Evolutionary conservation across 35 echinoderm and acorn worm species (phyloP), one percentile per base, ranked within the genome.

Genomic region (Ptychodera flava): DNA sequence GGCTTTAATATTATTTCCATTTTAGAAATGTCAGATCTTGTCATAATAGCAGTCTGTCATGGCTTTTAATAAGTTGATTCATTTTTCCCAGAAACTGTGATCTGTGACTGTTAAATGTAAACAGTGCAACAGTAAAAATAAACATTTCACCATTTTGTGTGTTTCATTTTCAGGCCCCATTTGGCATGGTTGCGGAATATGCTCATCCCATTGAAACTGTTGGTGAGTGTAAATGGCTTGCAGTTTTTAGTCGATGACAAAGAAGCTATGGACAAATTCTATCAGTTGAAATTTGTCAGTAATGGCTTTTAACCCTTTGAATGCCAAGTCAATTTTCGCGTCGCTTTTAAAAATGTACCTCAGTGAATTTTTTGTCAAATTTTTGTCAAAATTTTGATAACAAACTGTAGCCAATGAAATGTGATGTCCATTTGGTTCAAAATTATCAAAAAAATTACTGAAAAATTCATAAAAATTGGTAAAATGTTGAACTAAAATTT

Each of bases 151-250:
- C 22, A 6, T 64, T 22, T 64, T 22, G 22, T 64, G 22, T 64
- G 6, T 64, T 64, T 80, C 85, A 29, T 30, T 76, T 89, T 34
- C 79, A 97, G 95, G 91, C 95, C 78, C 95, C 95, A 14, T 97
- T 97, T 35, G 89, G 95, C 15, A 93, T 97, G 89, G 85, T 85
- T 35, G 95, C 95, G 0, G 95, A 97, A 64, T 97, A 97, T 89
- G 92, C 92, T 35, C 95, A 97, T 84, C 95, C 95, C 80, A 75
- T 91, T n/a, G 95, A 97, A 89, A 97, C 95, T 33, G 87, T 97
- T 78, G 79, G 95, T 97, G 89, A 93, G 95, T 89, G 45, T 80
- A 36, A n/a, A 16, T 77, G 6, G 22, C 45, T 12, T 64, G 6
- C 22, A 64, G 45, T 64, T 64, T 64, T 12, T 6, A 64, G 6